Base-by-base conservation (phyloP, 1,140 invertebrate genomes). In the Drosophila melanica region DNA sequence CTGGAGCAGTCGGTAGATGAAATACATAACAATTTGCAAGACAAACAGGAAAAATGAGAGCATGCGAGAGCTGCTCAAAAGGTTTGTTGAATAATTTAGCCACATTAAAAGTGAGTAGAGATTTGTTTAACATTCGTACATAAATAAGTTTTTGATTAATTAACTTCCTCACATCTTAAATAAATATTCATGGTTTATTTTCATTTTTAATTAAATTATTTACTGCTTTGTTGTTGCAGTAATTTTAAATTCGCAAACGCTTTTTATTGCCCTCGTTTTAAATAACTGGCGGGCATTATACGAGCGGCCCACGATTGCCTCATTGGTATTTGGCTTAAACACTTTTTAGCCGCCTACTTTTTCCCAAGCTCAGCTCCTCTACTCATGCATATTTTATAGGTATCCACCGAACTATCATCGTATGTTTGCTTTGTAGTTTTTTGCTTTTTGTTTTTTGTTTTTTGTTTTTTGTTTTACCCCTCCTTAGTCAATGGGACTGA, bases 311-410 rank as follows among this genome's bases (percentile, higher is more conserved):
- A 74, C 81, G 77, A 78, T 54, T 59, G 62, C 58, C 71, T 68
- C 48, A 72, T 78, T 75, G 65, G 78, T 75, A 87, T 70, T 86
- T 57, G 54, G 69, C 67, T 60, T 54, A 71, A 80, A 39, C 50
- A 57, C 62, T 51, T 57, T 77, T 69, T 35, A 45, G 48, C 45
- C 54, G 58, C 54, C 67, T 76, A 45, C 66, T 80, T 59, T 57
- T 75, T 70, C 50, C 71, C 65, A 59, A 67, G 75, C 65, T 63
- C 45, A 53, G 30, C 20, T 77, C 53, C 23, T 57, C 44, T 23
- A 37, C 60, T 60, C 70, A 76, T 87, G 81, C 67, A 81, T 86
- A 87, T 87, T 78, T 86, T 87, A 87, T 66, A 53, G 75, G 75
- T 81, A 86, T 78, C 64, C 64, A 59, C 73, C 18, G 47, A 67